Conservation (phyloP, 2,113 vertebrate genomes). For the Platichthys stellatus region DNA sequence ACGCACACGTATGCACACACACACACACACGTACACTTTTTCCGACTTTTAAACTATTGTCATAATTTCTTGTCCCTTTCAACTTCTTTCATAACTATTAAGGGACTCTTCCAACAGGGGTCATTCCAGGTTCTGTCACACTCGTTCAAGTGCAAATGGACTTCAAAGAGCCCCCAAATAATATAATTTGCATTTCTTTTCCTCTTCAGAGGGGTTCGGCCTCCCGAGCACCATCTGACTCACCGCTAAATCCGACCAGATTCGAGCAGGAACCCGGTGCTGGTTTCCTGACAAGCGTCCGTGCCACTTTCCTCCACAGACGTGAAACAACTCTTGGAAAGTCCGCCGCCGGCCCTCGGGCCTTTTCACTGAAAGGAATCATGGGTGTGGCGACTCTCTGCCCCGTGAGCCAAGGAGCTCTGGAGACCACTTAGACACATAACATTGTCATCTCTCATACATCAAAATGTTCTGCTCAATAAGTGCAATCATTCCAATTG, state of each 20-base stretch:
- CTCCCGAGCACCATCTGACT: conserved; percentile 60
- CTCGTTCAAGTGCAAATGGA: conserved; percentile 59
- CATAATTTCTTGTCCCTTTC: conserved; percentile 41
- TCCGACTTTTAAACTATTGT: conserved; percentile 41
- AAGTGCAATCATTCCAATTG: conserved; percentile 51
- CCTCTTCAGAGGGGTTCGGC: conserved; percentile 59
- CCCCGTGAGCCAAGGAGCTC: conserved; percentile 57
- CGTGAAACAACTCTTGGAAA: conserved; percentile 73
- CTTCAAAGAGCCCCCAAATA: conserved; percentile 70
- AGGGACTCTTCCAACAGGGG: conserved; percentile 44
- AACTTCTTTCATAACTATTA: conserved; percentile 35
- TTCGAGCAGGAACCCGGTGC: conserved; percentile 49
- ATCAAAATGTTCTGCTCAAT: conserved; percentile 46
- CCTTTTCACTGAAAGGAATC: conserved; percentile 69
- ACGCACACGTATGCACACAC: background rate
- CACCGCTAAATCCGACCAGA: conserved; percentile 61
- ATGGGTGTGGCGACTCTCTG: conserved; percentile 66
- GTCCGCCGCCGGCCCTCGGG: conserved; percentile 45
- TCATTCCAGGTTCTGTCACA: conserved; percentile 74
- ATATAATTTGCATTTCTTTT: conserved; percentile 72
- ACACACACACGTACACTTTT: background rate
- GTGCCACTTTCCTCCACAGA: conserved; percentile 74
- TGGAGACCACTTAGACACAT: conserved; percentile 57
- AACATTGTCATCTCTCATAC: conserved; percentile 50
- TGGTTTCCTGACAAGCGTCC: conserved; percentile 76